phyloP scores from a whole-genome alignment of 2,888 invertebrate genomes.

The Stenurella melanura region DNA sequence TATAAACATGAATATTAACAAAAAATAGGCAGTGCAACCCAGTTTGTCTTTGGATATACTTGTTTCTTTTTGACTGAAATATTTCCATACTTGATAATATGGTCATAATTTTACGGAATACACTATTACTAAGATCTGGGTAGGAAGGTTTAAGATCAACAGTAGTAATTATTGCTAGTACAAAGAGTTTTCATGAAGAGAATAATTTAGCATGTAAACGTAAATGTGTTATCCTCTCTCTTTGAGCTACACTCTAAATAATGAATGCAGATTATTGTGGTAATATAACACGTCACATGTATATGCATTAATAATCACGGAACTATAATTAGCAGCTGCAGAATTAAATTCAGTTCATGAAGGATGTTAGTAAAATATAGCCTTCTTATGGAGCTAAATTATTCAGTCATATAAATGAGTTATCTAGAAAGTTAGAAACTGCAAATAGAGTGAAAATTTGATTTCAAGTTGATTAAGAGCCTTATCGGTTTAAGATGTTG shows the following conservation, averaged over 20 bases:
- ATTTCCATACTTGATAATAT: no score
- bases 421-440: not conserved
- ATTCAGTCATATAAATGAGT: not conserved
- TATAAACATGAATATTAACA: no score
- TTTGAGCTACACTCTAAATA: constrained; percentile 14
- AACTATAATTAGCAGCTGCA: not conserved
- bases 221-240: not conserved
- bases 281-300: constrained; percentile 3
- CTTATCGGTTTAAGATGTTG: no score
- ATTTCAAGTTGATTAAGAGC: no score
- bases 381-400: not conserved
- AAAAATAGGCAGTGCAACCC: no score
- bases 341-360: not conserved
- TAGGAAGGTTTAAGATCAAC: not conserved
- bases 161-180: not conserved
- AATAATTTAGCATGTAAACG: not conserved
- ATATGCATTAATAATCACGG: not conserved
- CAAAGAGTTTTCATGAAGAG: not conserved
- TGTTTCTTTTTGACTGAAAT: no score
- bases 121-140: not conserved
- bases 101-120: not conserved
- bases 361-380: not conserved
- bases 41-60: no score
- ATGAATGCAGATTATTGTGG: constrained; percentile 7
- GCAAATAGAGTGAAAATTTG: not conserved